Percentiles rank a stretch among this genome's conserved stretches.
Conservation (phyloP, 2,113 vertebrate genomes). For the Halcyon malimbica region DNA sequence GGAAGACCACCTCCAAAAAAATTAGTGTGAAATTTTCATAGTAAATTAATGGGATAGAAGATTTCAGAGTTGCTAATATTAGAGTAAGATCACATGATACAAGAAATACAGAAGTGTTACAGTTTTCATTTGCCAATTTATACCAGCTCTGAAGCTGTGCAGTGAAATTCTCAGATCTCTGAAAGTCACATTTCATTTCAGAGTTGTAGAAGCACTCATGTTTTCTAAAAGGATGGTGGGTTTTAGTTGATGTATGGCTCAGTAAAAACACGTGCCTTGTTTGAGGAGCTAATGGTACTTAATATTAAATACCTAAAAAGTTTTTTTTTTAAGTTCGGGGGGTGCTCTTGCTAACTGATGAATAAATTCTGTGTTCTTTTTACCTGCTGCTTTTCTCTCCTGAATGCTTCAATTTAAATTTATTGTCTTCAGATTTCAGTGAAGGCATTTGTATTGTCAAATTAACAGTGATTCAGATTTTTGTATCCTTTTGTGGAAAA, state of each 20-base stretch:
- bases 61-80: not conserved
- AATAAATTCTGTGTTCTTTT: not conserved
- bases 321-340: not conserved
- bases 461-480: not conserved
- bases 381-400: not conserved
- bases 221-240: not conserved
- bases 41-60: not conserved
- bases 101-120: not conserved
- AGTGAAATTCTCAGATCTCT: not conserved
- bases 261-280: not conserved
- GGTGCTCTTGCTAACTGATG: not conserved
- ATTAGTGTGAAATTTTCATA: not conserved
- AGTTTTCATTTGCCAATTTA: not conserved
- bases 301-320: not conserved
- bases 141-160: not conserved
- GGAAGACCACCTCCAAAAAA: not conserved
- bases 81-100: not conserved
- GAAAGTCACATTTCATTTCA: not conserved
- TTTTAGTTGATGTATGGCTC: not conserved
- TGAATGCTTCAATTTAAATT: not conserved
- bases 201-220: not conserved
- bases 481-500: not conserved
- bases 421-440: not conserved
- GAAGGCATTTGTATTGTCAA: not conserved
- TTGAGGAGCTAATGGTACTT: not conserved